Evolutionary conservation across 2,113 vertebrate species (phyloP).

Genomic region (Ceratotherium simum): DNA sequence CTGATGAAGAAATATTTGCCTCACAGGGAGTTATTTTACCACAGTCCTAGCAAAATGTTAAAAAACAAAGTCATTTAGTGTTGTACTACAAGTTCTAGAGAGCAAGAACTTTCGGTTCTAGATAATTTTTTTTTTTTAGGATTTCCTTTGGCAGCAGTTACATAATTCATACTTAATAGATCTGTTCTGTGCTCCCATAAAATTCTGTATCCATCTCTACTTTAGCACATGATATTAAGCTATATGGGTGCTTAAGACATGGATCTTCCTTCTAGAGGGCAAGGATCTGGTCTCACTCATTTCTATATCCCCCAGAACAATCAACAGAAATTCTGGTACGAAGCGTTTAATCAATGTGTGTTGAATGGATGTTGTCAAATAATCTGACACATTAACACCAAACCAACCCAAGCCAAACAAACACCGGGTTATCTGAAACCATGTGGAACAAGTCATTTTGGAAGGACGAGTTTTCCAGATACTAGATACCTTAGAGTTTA

Average conservation of each 20-base stretch:
- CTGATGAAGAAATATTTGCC: neutral
- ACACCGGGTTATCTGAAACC: neutral
- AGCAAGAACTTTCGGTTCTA: slow-evolving; percentile 37
- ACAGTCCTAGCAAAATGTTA: neutral
- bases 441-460: neutral
- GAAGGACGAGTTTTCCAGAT: neutral
- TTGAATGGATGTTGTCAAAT: neutral
- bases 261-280: neutral
- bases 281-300: neutral
- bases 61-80: neutral
- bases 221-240: neutral
- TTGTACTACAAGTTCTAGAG: neutral
- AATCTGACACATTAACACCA: slow-evolving; percentile 26
- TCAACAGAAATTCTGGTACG: neutral
- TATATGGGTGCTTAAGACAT: neutral
- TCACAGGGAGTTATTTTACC: slow-evolving; percentile 35
- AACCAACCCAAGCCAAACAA: neutral
- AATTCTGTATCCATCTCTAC: neutral
- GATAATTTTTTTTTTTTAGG: neutral
- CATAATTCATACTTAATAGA: slow-evolving; percentile 25
- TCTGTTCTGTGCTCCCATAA: neutral
- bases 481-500: neutral
- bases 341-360: neutral
- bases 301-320: neutral
- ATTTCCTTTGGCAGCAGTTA: slow-evolving; percentile 37